Conservation (phyloP, 2,113 vertebrate genomes). For the Brachypodius melanocephalos region DNA sequence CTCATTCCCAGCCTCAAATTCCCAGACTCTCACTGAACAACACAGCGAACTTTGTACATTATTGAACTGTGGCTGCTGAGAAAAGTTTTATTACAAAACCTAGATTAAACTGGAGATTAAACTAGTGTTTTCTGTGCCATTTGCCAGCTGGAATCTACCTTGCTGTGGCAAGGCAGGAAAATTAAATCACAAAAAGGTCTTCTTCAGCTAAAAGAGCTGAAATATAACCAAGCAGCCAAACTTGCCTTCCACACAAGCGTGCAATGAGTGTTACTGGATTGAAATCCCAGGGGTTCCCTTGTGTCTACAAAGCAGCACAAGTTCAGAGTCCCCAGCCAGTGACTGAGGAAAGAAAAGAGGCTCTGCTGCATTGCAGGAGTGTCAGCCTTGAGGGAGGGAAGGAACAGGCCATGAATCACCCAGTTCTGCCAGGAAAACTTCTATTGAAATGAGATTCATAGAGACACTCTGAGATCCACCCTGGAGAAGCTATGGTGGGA, state of each 20-base stretch:
- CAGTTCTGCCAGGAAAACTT: not conserved
- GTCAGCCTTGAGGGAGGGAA: not conserved
- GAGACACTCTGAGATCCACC: not conserved
- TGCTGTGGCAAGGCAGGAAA: not conserved
- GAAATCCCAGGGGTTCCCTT: not conserved
- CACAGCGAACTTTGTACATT: not conserved
- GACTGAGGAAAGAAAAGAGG: not conserved
- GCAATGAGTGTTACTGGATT: not conserved
- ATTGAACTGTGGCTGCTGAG: not conserved
- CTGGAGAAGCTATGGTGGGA: not conserved
- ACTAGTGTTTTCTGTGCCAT: not conserved
- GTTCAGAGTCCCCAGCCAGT: not conserved
- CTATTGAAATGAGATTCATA: not conserved
- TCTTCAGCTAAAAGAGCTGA: not conserved
- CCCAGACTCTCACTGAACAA: not conserved
- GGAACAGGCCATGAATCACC: not conserved
- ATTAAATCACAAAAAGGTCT: not conserved
- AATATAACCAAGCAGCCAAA: not conserved
- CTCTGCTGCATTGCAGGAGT: not conserved
- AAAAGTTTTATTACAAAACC: not conserved
- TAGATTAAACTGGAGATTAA: conserved; percentile 9
- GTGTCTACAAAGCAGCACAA: not conserved
- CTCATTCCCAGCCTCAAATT: not conserved
- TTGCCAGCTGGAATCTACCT: not conserved
- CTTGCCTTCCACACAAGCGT: not conserved